Conservation (phyloP, 64 coral and sea anemone species). For the Pocillopora verrucosa region DNA sequence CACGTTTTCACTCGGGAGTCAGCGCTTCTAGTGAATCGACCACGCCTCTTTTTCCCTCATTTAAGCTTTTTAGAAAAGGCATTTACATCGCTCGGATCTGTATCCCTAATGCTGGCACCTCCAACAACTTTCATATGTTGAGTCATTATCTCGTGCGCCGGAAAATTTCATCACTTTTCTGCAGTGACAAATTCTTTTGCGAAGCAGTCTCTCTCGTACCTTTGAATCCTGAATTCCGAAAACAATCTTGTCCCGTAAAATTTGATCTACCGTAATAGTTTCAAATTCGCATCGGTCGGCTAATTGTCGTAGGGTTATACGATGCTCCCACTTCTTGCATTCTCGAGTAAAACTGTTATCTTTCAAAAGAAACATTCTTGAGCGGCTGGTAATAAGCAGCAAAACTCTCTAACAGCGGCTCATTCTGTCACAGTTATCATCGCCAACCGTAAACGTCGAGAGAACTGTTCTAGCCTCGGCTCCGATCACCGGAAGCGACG, state of each 20-base stretch:
- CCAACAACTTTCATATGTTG: neutral
- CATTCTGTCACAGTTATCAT: too few species aligned
- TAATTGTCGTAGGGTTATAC: neutral
- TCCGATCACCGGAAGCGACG: slow-evolving; percentile 8
- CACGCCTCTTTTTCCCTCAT: too few species aligned
- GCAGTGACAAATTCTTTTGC: slow-evolving; percentile 5
- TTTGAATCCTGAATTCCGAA: too few species aligned
- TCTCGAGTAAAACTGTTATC: slow-evolving; percentile 10
- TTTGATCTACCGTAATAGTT: neutral
- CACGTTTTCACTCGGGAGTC: neutral
- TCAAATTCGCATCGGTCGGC: neutral
- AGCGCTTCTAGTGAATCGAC: neutral
- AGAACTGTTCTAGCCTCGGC: slow-evolving; percentile 9
- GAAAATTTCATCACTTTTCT: slow-evolving; percentile 11
- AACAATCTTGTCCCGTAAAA: too few species aligned
- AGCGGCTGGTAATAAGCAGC: neutral
- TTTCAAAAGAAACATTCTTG: slow-evolving; percentile 10
- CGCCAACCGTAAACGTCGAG: neutral
- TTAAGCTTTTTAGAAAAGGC: too few species aligned
- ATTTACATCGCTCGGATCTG: too few species aligned
- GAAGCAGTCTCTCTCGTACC: too few species aligned
- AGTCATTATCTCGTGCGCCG: slow-evolving; percentile 1
- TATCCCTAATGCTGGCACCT: neutral
- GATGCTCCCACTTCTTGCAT: slow-evolving; percentile 9
- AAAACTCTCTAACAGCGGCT: neutral